Base-by-base conservation (phyloP, 2,797 vertebrate genomes). In the Acomys russatus region DNA sequence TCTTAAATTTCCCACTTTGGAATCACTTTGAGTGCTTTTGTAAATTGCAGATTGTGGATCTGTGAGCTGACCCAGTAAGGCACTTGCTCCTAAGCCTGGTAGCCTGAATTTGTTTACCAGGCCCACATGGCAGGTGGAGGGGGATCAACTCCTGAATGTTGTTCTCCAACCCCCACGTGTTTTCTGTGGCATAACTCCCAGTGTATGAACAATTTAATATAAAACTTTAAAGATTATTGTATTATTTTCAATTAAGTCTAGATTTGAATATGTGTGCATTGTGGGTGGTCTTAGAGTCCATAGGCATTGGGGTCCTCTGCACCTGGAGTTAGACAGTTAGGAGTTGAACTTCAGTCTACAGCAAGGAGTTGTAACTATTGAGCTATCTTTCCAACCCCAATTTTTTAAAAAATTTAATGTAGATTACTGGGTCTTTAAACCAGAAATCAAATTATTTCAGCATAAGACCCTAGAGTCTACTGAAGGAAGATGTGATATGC, bases 11-110 rank as follows among this genome's bases (percentile, higher is more conserved):
- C 63, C n/a, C 18, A 90, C 33, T 35, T 51, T 95, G 86, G 71
- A 85, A 94, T 96, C 10, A 82, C 35, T 18, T 78, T 56, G 71
- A 22, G 7, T 74, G 10, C 73, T 95, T 88, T 4, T 93, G 94
- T 44, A 89, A 95, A 77, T 25, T 56, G 20, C 74, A 78, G 49
- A 78, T 76, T 54, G 2, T 68, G 14, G 74, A 33, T 17, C 30
- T 85, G 1, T 88, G 51, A 88, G 68, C 25, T 30, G 23, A 10
- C n/a, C 23, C n/a, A 38, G 23, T 56, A 51, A 22, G n/a, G n/a
- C n/a, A 20, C n/a, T 59, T 25, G 10, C 38, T 61, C 25, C 51
- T 59, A 38, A 87, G 68, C n/a, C 68, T 87, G n/a, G 38, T 56
- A 68, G 35, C n/a, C n/a, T 6, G 25, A 59, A n/a, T 74, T 73